These are phyloP conservation scores for Xiphophorus maculatus DNA, from an alignment of 2,113 vertebrate genomes.

Conservation along the genomic window DNA sequence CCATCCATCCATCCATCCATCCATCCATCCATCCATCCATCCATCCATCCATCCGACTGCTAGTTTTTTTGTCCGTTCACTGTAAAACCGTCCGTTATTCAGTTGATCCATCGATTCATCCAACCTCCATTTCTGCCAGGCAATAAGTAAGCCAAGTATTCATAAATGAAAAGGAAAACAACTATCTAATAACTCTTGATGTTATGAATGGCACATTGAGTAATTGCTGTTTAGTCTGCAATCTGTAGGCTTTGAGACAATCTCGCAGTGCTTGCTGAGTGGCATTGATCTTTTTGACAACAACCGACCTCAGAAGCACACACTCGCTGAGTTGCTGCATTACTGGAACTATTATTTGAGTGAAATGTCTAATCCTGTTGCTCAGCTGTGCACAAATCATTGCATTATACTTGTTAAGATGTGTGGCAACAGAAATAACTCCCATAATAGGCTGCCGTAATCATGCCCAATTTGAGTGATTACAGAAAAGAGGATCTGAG, in stretches of 20 bases:
- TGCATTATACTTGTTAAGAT: neutral
- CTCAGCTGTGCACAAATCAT: conserved; percentile 15
- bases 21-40: too few relatives aligned
- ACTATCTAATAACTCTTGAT: neutral
- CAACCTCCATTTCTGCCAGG: too few relatives aligned
- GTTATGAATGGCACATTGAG: neutral
- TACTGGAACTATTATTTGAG: conserved; percentile 8
- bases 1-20: too few relatives aligned
- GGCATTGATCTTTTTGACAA: conserved; percentile 4
- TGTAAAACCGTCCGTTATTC: too few relatives aligned
- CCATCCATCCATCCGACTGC: too few relatives aligned
- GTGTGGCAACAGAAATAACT: conserved; percentile 4
- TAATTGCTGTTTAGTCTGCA: neutral
- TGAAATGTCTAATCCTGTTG: neutral
- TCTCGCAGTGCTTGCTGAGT: neutral
- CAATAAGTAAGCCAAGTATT: neutral
- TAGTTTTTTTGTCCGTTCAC: too few relatives aligned
- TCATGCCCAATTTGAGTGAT: neutral
- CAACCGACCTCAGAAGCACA: neutral
- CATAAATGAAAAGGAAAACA: neutral
- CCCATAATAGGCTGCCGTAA: neutral
- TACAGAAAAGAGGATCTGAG: neutral
- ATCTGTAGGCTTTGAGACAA: neutral
- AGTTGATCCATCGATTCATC: too few relatives aligned
- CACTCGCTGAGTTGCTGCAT: neutral